A percentile compares a stretch with the other conserved stretches of the same genome.
These are phyloP conservation scores for Percina caprodes DNA, from an alignment of 2,113 vertebrate genomes.

Conservation along the genomic window DNA sequence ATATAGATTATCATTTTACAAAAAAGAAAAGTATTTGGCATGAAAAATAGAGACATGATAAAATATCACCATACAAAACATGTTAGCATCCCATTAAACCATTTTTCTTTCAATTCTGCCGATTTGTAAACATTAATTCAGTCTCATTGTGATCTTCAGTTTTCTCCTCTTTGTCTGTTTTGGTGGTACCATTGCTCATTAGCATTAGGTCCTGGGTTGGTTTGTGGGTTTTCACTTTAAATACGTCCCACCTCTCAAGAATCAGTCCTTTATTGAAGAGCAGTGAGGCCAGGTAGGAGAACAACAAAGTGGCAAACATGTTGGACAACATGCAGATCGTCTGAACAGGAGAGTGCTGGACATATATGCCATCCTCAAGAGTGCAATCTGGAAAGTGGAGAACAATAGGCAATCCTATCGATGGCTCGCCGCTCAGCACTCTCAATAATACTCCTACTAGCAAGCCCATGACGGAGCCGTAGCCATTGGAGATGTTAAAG, in stretches of 20 bases:
- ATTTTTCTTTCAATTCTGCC: neutral
- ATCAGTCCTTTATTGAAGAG: constrained; percentile 80
- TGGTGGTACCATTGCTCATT: neutral
- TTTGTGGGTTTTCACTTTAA: constrained; percentile 43
- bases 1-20: neutral
- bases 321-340: constrained; percentile 53
- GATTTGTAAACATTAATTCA: constrained; percentile 22
- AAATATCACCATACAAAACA: neutral
- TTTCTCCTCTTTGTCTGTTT: neutral
- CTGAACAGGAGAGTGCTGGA: constrained; percentile 48
- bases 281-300: constrained; percentile 73
- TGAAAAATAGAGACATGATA: neutral
- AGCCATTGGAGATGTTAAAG: constrained; percentile 79
- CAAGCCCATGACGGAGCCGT: constrained; percentile 77
- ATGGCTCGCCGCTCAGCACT: constrained; percentile 80
- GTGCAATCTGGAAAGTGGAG: constrained; percentile 77
- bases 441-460: constrained; percentile 77
- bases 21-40: neutral
- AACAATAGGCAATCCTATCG: constrained; percentile 68
- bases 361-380: constrained; percentile 42
- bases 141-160: neutral
- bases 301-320: constrained; percentile 54
- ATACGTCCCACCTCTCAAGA: constrained; percentile 78
- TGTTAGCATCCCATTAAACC: neutral
- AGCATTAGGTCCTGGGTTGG: fast-evolving